Percentiles rank a stretch among this genome's conserved stretches.
Evolutionary conservation across 2,888 invertebrate species (phyloP).

Genomic region (Temnothorax rugatulus): DNA sequence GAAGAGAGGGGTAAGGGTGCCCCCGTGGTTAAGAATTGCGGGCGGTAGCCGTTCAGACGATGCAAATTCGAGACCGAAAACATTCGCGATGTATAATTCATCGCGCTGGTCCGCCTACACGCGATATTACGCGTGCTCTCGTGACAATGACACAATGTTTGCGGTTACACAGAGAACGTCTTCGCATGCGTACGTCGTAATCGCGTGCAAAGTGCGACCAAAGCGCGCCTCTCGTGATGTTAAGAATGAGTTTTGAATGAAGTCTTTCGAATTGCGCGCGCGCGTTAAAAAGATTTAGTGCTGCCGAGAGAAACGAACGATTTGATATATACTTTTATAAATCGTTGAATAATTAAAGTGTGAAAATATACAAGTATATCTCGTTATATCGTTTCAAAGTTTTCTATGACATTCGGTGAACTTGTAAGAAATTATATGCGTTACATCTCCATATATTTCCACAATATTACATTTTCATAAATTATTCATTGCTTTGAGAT

Average conservation of each 20-base stretch:
- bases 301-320: constrained; percentile 19
- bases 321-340: constrained; percentile 10
- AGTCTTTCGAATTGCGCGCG: constrained; percentile 15
- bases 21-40: constrained; percentile 74
- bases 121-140: constrained; percentile 76
- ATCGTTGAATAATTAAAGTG: constrained; percentile 5
- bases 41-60: constrained; percentile 76
- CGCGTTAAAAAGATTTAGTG: constrained; percentile 49
- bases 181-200: constrained; percentile 57
- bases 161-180: constrained; percentile 69
- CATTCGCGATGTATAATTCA: constrained; percentile 80
- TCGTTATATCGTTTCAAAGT: background rate
- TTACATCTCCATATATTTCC: background rate
- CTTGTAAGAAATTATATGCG: background rate
- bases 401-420: background rate
- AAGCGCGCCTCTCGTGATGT: constrained; percentile 17
- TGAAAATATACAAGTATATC: background rate
- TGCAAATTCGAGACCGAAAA: constrained; percentile 80
- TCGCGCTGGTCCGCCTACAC: constrained; percentile 74
- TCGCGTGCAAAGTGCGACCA: constrained; percentile 42
- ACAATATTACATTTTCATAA: background rate
- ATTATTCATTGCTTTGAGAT: background rate
- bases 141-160: constrained; percentile 78
- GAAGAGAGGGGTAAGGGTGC: constrained; percentile 53
- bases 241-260: constrained; percentile 29